These are phyloP conservation scores for Zele albiditarsus DNA, from an alignment of 2,888 invertebrate species.

Conservation along the genomic window DNA sequence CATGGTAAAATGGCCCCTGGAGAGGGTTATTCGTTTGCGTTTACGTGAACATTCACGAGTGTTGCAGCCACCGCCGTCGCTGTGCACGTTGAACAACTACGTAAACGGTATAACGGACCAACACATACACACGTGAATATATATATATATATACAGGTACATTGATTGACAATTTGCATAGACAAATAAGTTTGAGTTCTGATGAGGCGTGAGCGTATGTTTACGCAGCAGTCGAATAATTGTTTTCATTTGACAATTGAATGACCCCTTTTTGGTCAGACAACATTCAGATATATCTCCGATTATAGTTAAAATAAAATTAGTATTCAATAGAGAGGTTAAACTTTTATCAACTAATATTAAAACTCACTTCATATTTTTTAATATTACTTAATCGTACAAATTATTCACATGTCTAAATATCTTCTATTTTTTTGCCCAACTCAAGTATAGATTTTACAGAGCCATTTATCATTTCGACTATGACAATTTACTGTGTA, in stretches of 20 bases:
- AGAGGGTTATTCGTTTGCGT: conserved; percentile 42
- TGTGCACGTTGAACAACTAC: conserved; percentile 39
- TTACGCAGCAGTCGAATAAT: conserved; percentile 58
- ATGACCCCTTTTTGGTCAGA: conserved; percentile 38
- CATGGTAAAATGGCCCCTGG: conserved; percentile 40
- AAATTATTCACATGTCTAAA: too few relatives aligned
- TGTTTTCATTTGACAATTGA: conserved; percentile 48
- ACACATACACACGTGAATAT: background rate
- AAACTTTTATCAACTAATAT: too few relatives aligned
- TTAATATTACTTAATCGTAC: too few relatives aligned
- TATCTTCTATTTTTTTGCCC: too few relatives aligned
- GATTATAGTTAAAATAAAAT: too few relatives aligned
- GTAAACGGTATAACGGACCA: background rate
- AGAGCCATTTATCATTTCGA: too few relatives aligned
- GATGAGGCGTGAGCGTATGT: conserved; percentile 61
- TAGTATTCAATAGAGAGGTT: too few relatives aligned
- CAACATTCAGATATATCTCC: conserved; percentile 3
- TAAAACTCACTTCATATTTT: too few relatives aligned
- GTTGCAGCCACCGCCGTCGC: conserved; percentile 31
- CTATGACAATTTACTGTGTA: too few relatives aligned
- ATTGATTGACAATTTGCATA: conserved; percentile 72
- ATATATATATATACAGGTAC: conserved; percentile 30
- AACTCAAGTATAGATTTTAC: too few relatives aligned
- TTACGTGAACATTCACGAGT: conserved; percentile 36
- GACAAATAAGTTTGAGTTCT: conserved; percentile 68